Evolutionary conservation across 2,797 vertebrate species (phyloP), one percentile per base, ranked within the genome.

Genomic region (Hephaestus fuliginosus): DNA sequence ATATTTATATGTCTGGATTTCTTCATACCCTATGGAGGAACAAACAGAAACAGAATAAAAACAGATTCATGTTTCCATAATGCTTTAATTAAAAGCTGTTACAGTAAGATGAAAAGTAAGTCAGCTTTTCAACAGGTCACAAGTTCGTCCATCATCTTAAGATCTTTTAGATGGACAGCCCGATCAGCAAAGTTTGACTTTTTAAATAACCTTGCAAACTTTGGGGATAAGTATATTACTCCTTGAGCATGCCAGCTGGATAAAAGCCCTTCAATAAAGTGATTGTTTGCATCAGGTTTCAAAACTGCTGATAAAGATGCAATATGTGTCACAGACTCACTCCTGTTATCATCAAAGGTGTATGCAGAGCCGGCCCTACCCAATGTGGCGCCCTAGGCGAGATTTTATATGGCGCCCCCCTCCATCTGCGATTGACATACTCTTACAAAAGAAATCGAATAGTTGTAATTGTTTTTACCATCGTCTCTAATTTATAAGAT

Each of bases 261-360:
- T 56, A 53, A 58, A 70, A 30, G 86, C 87, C 87, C 48, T 22
- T n/a, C 33, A 62, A 57, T 81, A 82, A 74, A 84, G 74, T 79
- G 61, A 81, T 33, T 78, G 71, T 80, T 86, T 86, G 60, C 44
- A 74, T 73, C 13, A 53, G 53, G 44, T 57, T 8, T 53, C 13
- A 64, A 71, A 76, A 75, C 15, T 66, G 71, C 83, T 87, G 74
- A 83, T 18, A 57, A 57, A 89, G 70, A 15, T 15, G 39, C 2
- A 12, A 18, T 30, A n/a, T 18, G 1, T 63, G 30, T 64, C 48
- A 36, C 17, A 6, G 39, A 70, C 18, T 1, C 28, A 13, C 33
- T 58, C 12, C 30, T 33, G 30, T 33, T 33, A 33, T 33, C 30
- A 33, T 33, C 30, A 3, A 3, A 33, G 30, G 30, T 33, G 25